phyloP scores from a whole-genome alignment of 1,140 invertebrate species.

The Caenorhabditis inopinata region DNA sequence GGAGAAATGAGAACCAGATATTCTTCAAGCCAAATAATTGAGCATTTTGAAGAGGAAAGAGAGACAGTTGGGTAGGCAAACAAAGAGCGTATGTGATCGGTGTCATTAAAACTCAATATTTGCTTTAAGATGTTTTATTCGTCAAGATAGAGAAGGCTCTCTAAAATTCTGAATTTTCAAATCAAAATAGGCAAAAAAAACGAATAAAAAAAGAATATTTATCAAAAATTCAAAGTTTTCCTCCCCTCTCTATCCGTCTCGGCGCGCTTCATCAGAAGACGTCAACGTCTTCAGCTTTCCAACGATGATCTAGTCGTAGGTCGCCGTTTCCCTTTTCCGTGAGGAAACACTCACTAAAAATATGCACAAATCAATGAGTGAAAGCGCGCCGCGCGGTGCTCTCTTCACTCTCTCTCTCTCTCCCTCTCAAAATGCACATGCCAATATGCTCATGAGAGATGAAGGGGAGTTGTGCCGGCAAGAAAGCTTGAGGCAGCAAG shows the following conservation, averaged over 20 bases:
- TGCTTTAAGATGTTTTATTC: neutral
- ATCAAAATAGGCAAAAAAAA: no score
- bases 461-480: neutral
- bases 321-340: neutral
- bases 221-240: neutral
- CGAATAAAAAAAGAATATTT: neutral
- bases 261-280: slow-evolving; percentile 6
- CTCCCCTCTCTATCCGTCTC: neutral
- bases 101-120: neutral
- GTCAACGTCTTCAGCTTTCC: neutral
- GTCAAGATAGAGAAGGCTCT: no score
- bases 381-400: neutral
- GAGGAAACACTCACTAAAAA: slow-evolving; percentile 16
- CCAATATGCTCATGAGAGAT: neutral
- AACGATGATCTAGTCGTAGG: slow-evolving; percentile 13
- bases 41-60: neutral
- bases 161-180: no score
- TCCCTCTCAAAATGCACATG: neutral
- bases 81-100: neutral
- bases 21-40: no score
- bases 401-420: neutral
- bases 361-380: slow-evolving; percentile 33
- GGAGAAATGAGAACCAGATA: neutral
- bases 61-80: neutral
- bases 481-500: neutral